These are phyloP conservation scores for Daphoenositta chrysoptera DNA, from an alignment of 2,113 vertebrate genomes.

Conservation along the genomic window DNA sequence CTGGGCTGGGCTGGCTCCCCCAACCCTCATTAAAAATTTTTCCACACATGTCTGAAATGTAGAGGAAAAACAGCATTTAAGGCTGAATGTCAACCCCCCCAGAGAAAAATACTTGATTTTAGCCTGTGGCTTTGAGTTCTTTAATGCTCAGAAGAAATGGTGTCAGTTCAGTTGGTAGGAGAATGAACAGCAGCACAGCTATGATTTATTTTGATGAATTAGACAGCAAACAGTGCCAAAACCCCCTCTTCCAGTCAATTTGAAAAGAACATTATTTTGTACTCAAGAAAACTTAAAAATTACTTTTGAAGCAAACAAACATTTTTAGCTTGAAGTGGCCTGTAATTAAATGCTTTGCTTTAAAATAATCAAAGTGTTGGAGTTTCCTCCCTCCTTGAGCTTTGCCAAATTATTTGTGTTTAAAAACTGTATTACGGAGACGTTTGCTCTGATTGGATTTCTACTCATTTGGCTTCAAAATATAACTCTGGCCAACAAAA, in stretches of 20 bases:
- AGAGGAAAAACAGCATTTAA: background rate
- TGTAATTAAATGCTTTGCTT: background rate
- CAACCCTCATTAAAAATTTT: background rate
- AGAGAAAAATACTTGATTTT: background rate
- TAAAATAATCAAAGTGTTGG: background rate
- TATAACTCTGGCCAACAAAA: background rate
- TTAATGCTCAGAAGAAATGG: background rate
- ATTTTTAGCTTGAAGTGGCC: background rate
- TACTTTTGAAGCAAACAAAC: background rate
- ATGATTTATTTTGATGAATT: fast-evolving
- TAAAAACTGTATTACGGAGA: fast-evolving
- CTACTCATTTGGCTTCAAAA: background rate
- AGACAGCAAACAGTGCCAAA: background rate
- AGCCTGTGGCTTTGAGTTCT: background rate
- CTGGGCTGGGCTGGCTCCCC: background rate
- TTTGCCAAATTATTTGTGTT: background rate
- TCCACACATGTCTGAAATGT: background rate
- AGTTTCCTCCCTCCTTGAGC: background rate
- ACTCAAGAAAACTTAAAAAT: background rate
- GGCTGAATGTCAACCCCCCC: background rate
- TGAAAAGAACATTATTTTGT: background rate
- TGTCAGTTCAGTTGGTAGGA: background rate
- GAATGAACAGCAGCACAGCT: background rate
- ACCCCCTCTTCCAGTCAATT: background rate
- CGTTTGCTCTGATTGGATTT: background rate